Base-by-base conservation (phyloP, 1,140 invertebrate genomes). In the Plutomurus gul region DNA sequence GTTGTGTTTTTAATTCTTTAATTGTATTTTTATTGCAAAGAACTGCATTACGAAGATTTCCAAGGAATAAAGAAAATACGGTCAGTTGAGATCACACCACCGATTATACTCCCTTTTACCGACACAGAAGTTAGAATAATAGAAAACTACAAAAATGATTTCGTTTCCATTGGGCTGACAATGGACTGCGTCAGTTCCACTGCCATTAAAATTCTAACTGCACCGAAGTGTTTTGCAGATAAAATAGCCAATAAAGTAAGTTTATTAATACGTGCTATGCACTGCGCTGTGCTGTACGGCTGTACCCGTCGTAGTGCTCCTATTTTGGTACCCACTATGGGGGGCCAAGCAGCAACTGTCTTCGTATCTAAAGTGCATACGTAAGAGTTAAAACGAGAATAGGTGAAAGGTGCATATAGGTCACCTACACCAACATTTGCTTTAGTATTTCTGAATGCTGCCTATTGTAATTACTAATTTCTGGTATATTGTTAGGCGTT, bases 71-170 rank as follows among this genome's bases (percentile, higher is more conserved):
- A 71, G 30, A 39, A 22, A 77, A 25, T 76, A 10, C 25, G 46
- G 18, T 78, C 79, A 20, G 77, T 78, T 25, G 77, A 79, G 13
- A 81, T 88, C 6, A 84, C 77, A 70, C 85, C 86, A 11, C 84
- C 86, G 4, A 73, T 86, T 72, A 70, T 73, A 8, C 33, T 88
- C n/a, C 81, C 39, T 25, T 84, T 89, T 70, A 84, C 86, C 51
- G 82, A 84, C 37, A 83, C 85, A 71, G 86, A 88, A 79, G 81
- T 88, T 0, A 80, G 87, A 36, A 78, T 88, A 3, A 84, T 89
- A 77, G 46, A 83, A 25, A 83, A 85, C 33, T 88, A 87, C 78
- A 73, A 72, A 74, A 74, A 84, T 5, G 79, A 85, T 76, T 87
- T 88, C 82, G 39, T 81, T 33, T 84, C 83, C 56, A 84, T 88